Evolutionary conservation across 2,888 invertebrate species (phyloP).

Genomic region (Archips crataeganus): DNA sequence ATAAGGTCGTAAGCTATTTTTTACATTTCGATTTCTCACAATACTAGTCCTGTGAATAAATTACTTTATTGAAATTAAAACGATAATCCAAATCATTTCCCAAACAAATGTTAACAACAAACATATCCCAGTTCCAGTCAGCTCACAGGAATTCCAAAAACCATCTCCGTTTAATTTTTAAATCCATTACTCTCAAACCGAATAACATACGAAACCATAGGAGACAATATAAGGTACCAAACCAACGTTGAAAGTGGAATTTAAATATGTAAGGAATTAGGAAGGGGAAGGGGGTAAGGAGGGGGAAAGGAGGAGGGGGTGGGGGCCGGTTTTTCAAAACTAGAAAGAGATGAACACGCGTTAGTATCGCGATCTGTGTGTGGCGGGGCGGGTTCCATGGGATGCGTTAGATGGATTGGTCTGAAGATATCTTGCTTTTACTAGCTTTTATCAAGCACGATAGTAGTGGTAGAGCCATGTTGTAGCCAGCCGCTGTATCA

Average conservation of each 20-base stretch:
- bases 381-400: slow-evolving; percentile 51
- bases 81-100: too few species aligned
- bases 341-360: slow-evolving; percentile 86
- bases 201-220: slow-evolving; percentile 71
- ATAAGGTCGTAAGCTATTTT: too few species aligned
- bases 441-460: background rate
- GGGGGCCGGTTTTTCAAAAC: slow-evolving; percentile 80
- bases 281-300: slow-evolving; percentile 60
- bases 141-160: slow-evolving; percentile 17
- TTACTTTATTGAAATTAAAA: too few species aligned
- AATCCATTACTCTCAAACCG: slow-evolving; percentile 40
- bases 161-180: slow-evolving; percentile 27
- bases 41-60: too few species aligned
- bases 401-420: slow-evolving; percentile 57
- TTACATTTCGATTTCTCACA: too few species aligned
- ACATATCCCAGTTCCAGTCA: slow-evolving; percentile 15
- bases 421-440: slow-evolving; percentile 56
- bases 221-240: slow-evolving; percentile 82
- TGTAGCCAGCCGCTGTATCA: too few species aligned
- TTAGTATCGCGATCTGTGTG: slow-evolving; percentile 82
- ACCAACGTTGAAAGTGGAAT: slow-evolving; percentile 81
- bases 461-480: too few species aligned
- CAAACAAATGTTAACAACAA: slow-evolving; percentile 5
- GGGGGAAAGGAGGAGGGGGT: slow-evolving; percentile 45
- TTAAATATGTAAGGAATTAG: slow-evolving; percentile 86